Base-by-base conservation (phyloP, 2,888 invertebrate species). In the Agrotis ipsilon region DNA sequence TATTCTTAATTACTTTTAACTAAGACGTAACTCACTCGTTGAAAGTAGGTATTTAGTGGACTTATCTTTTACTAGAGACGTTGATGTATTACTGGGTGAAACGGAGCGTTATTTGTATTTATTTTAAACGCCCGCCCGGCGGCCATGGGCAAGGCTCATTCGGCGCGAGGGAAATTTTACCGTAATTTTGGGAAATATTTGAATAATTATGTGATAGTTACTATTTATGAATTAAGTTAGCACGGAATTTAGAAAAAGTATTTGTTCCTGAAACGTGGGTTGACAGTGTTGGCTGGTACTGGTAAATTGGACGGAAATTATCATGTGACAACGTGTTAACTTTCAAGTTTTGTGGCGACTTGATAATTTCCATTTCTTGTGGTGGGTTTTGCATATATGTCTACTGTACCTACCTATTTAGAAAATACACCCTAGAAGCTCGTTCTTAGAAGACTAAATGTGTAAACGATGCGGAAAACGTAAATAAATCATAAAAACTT, bases 1-100 rank as follows among this genome's bases (percentile, higher is more conserved):
- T 94, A 94, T 92, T 94, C 94, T 93, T 94, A 95, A 95, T 95
- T 94, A 94, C 92, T 91, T 92, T 88, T 94, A 94, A 96, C 94
- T 93, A 88, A 96, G 96, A 95, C 94, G 95, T 95, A 92, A 94
- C 91, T 93, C 92, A 91, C 92, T 85, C 88, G 92, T 88, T 94
- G 93, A 94, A 94, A 94, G 89, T 94, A 90, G 91, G 89, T 91
- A 92, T 94, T 94, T 93, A 93, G 94, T 90, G 85, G 86, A 91
- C 89, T 92, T 93, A 92, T 93, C 92, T 93, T 88, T 78, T 84
- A 86, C 83, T 83, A 77, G 75, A 79, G 94, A 95, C 94, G 85
- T 94, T 96, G 95, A 96, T 94, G 91, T 90, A 95, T 94, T 88
- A 89, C 85, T 85, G 87, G 82, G 90, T 92, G 88, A 88, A 92